A percentile compares a stretch with the other conserved stretches of the same genome.
Evolutionary conservation across 1,140 invertebrate species (phyloP).

Genomic region (Sminthurides bifidus): DNA sequence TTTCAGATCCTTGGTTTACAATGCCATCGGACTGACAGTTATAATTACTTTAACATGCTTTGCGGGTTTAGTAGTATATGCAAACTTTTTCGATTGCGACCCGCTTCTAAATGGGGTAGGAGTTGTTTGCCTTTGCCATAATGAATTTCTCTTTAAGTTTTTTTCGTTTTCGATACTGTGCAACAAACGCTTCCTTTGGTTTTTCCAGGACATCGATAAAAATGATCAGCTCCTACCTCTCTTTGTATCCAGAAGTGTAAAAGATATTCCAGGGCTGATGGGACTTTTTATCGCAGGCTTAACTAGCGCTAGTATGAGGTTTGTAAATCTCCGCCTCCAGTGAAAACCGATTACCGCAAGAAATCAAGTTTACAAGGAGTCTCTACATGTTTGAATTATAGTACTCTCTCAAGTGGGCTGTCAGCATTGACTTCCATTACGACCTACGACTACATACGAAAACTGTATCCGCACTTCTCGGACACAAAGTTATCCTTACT

Average conservation of each 20-base stretch:
- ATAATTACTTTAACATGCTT: conserved; percentile 22
- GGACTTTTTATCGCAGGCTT: conserved; percentile 23
- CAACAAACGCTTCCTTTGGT: no score
- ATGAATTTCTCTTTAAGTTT: no score
- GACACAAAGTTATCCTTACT: conserved; percentile 18
- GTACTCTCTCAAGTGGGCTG: conserved; percentile 24
- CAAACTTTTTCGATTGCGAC: conserved; percentile 41
- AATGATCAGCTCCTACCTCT: conserved; percentile 40
- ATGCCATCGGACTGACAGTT: conserved; percentile 33
- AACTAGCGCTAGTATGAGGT: conserved; percentile 21
- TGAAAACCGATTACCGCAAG: background rate
- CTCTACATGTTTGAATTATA: background rate
- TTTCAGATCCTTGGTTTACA: conserved; percentile 35
- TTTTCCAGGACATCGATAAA: conserved; percentile 32
- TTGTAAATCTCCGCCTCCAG: no score
- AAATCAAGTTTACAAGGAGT: background rate
- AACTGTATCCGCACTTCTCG: conserved; percentile 21
- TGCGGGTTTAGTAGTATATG: conserved; percentile 41
- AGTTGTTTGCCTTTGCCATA: conserved; percentile 14
- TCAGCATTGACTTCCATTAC: conserved; percentile 25
- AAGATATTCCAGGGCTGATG: conserved; percentile 34
- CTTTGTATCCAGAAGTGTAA: conserved; percentile 43
- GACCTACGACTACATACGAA: conserved; percentile 28
- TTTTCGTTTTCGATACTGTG: no score
- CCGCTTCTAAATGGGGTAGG: conserved; percentile 37